These are phyloP conservation scores for Epicampocera succincta DNA, from an alignment of 2,888 invertebrate genomes.

Conservation along the genomic window DNA sequence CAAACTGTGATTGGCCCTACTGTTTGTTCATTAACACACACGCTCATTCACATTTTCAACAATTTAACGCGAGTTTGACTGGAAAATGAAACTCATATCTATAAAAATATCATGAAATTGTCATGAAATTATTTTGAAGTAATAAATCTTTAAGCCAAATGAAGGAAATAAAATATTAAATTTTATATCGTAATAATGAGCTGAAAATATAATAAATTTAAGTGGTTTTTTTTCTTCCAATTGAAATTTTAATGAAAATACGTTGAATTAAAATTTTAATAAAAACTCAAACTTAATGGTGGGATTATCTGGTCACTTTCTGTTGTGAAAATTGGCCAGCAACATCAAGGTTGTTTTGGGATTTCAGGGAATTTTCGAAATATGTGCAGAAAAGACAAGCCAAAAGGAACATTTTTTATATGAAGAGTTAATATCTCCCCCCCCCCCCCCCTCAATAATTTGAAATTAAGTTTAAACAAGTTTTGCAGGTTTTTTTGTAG, in stretches of 20 bases:
- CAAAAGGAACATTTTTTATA: too few species aligned
- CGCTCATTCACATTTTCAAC: conserved; percentile 8
- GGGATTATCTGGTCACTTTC: background rate
- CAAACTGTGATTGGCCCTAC: conserved; percentile 7
- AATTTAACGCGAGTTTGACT: conserved; percentile 29
- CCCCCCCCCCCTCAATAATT: too few species aligned
- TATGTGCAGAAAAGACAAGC: too few species aligned
- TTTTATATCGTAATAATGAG: conserved; percentile 47
- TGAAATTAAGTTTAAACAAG: too few species aligned
- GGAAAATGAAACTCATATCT: conserved; percentile 30
- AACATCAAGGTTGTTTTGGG: too few species aligned
- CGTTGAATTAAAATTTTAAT: too few species aligned
- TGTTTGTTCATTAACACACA: background rate
- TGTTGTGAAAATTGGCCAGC: too few species aligned
- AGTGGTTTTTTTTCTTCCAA: conserved; percentile 6
- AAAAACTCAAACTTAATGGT: background rate
- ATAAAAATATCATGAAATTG: conserved; percentile 59
- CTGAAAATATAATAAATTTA: conserved; percentile 34
- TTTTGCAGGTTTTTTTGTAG: too few species aligned
- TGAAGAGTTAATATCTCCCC: too few species aligned
- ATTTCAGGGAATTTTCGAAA: too few species aligned
- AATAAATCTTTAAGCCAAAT: conserved; percentile 47
- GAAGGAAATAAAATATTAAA: conserved; percentile 59
- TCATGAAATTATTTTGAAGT: conserved; percentile 52
- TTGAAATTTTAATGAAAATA: background rate